phyloP scores from a whole-genome alignment of 2,113 vertebrate genomes.

The Connochaetes taurinus region DNA sequence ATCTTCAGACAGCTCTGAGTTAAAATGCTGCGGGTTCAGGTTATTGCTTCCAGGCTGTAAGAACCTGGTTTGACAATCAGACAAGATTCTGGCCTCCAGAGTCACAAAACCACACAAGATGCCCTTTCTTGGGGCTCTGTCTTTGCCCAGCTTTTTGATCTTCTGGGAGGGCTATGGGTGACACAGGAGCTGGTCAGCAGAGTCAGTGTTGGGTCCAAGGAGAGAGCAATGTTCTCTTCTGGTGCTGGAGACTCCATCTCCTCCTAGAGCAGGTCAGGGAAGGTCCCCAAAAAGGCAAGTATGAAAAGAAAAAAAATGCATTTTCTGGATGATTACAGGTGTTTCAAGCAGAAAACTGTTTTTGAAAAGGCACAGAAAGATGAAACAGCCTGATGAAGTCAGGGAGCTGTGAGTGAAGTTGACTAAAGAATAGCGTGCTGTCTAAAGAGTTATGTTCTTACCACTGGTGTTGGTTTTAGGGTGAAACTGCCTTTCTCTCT shows the following conservation, averaged over 20 bases:
- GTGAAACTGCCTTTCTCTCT: neutral
- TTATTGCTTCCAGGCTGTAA: neutral
- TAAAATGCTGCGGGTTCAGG: neutral
- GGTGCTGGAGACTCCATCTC: neutral
- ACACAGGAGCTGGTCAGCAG: too few species aligned
- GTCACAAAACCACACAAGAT: rapidly evolving
- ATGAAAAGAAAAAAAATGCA: neutral
- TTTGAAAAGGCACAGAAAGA: neutral
- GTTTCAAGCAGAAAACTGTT: neutral
- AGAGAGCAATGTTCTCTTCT: neutral
- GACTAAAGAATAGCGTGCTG: neutral
- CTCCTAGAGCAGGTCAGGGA: neutral
- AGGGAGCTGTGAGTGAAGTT: neutral
- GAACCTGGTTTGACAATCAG: neutral
- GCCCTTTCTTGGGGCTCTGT: neutral
- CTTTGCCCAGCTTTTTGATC: neutral
- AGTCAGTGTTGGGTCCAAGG: neutral
- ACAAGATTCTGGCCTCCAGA: neutral
- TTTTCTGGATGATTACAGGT: neutral
- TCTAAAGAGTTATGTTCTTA: slow-evolving; percentile 4
- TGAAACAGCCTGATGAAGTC: neutral
- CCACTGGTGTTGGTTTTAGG: slow-evolving; percentile 1
- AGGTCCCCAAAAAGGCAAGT: neutral
- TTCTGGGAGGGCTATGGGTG: neutral
- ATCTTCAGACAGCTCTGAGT: neutral